These are phyloP conservation scores for Leuctra nigra DNA, from an alignment of 2,888 invertebrate genomes.

Conservation along the genomic window DNA sequence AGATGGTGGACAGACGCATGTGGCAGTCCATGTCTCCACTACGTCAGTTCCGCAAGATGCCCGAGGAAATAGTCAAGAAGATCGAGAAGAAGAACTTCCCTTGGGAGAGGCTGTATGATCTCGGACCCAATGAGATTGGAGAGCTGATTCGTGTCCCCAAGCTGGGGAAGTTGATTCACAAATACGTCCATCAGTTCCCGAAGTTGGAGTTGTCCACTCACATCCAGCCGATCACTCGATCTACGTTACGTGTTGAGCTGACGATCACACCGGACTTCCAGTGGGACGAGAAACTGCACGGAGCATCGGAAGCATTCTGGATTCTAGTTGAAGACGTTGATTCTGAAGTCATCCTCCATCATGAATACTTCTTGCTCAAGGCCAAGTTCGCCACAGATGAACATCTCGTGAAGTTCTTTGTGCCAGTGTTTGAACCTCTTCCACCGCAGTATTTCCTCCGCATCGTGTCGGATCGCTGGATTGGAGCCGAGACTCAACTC, in stretches of 20 bases:
- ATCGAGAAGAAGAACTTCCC: slow-evolving; percentile 97
- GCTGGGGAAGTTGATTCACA: slow-evolving; percentile 91
- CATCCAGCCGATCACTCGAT: slow-evolving; percentile 94
- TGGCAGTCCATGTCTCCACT: slow-evolving; percentile 99
- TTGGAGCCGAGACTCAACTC: slow-evolving; percentile 90
- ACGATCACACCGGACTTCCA: slow-evolving; percentile 98
- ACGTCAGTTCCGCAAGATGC: slow-evolving; percentile 95
- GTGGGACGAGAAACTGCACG: slow-evolving; percentile 93
- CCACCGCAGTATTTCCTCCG: slow-evolving; percentile 97
- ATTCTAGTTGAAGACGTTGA: slow-evolving; percentile 83
- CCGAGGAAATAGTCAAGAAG: slow-evolving; percentile 93
- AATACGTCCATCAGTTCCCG: slow-evolving; percentile 94
- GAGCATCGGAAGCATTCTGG: slow-evolving; percentile 76
- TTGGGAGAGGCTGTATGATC: slow-evolving; percentile 86
- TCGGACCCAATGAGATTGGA: slow-evolving; percentile 95
- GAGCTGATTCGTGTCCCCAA: slow-evolving; percentile 89
- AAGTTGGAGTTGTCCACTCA: slow-evolving; percentile 94
- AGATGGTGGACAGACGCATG: slow-evolving; percentile 98
- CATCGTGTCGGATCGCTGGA: slow-evolving; percentile 86
- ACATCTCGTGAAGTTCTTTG: slow-evolving; percentile 95
- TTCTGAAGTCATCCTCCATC: slow-evolving; percentile 83
- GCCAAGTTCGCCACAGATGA: slow-evolving; percentile 91
- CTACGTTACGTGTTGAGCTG: slow-evolving; percentile 89
- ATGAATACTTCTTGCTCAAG: slow-evolving; percentile 92
- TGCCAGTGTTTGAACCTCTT: slow-evolving; percentile 96